These are phyloP conservation scores for Athene cunicularia DNA, from an alignment of 2,113 vertebrate genomes.

Conservation along the genomic window DNA sequence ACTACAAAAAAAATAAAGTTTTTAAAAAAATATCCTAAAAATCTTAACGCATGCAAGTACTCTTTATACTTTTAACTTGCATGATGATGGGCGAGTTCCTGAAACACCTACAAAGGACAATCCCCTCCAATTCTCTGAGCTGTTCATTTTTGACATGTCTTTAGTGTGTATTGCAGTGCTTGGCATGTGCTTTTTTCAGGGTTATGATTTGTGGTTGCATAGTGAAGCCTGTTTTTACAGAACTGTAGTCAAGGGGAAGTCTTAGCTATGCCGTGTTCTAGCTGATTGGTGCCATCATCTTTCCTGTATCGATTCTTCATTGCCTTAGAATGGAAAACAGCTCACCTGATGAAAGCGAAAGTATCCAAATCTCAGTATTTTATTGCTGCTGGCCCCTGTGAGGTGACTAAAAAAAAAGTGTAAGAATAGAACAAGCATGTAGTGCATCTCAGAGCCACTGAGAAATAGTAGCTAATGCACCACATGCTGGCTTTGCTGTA, in stretches of 20 bases:
- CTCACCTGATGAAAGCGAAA: neutral
- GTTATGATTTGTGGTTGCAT: neutral
- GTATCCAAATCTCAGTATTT: neutral
- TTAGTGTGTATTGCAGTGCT: neutral
- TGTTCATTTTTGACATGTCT: neutral
- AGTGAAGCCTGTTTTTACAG: neutral
- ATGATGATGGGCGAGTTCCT: neutral
- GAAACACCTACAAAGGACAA: neutral
- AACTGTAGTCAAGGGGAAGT: neutral
- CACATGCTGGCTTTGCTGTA: neutral
- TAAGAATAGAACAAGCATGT: neutral
- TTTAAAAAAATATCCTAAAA: neutral
- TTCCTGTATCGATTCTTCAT: neutral
- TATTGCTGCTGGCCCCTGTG: neutral
- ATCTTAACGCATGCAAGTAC: neutral
- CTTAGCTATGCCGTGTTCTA: neutral
- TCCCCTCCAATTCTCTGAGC: neutral
- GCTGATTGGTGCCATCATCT: neutral
- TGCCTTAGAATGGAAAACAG: neutral
- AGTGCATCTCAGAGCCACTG: rapidly evolving
- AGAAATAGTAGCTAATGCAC: neutral
- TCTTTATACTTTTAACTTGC: neutral
- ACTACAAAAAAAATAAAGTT: neutral
- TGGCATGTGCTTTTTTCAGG: neutral
- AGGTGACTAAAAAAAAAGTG: neutral